A percentile compares a stretch with the other conserved stretches of the same genome.
Evolutionary conservation across 1,140 invertebrate species (phyloP).

Genomic region (Saccostrea echinata): DNA sequence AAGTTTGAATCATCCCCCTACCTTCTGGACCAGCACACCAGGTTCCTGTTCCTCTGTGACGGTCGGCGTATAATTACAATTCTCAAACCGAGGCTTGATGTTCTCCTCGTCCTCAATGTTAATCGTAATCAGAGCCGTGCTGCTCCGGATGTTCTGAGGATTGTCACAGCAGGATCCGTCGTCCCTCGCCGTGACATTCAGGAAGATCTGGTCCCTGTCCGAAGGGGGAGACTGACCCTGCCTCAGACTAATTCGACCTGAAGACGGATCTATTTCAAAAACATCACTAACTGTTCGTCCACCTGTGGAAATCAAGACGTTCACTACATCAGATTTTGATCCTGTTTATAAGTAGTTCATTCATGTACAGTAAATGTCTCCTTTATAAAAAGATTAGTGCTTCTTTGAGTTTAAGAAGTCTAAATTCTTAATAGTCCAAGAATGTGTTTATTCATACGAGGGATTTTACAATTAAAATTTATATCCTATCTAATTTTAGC

Average conservation of each 20-base stretch:
- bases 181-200: conserved; percentile 45
- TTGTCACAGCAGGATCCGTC: conserved; percentile 46
- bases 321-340: too few relatives aligned
- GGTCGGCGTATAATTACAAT: conserved; percentile 41
- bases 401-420: too few relatives aligned
- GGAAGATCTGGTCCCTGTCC: conserved; percentile 27
- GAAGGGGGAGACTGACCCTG: neutral
- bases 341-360: too few relatives aligned
- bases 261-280: conserved; percentile 41
- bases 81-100: conserved; percentile 45
- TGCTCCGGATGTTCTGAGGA: neutral
- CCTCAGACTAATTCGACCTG: conserved; percentile 38
- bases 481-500: too few relatives aligned
- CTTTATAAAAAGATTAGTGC: too few relatives aligned
- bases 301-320: conserved; percentile 30
- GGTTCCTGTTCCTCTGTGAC: conserved; percentile 38
- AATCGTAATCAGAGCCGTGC: conserved; percentile 36
- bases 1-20: neutral
- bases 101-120: conserved; percentile 55
- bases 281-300: conserved; percentile 3
- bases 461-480: too few relatives aligned
- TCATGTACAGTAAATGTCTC: too few relatives aligned
- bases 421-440: too few relatives aligned
- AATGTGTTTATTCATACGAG: too few relatives aligned
- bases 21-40: conserved; percentile 45